These are phyloP conservation scores for Unio pictorum DNA, from an alignment of 2,888 invertebrate genomes.

Conservation along the genomic window DNA sequence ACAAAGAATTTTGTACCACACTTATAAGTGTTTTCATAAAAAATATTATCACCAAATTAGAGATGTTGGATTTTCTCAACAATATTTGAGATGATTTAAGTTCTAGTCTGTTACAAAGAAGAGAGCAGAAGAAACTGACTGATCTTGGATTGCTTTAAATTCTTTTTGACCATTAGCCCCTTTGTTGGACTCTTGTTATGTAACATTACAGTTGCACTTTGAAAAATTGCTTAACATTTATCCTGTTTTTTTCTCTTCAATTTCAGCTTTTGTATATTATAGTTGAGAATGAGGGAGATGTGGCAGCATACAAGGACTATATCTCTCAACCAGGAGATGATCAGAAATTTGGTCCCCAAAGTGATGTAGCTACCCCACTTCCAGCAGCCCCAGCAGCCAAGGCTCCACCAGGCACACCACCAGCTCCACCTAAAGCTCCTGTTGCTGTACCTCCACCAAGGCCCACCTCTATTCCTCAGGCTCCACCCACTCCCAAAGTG, in stretches of 20 bases:
- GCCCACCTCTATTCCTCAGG: constrained; percentile 16
- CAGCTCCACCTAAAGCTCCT: constrained; percentile 46
- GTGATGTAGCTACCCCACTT: constrained; percentile 48
- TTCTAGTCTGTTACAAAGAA: too few species aligned
- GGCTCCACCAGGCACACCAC: constrained; percentile 69
- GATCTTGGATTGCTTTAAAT: too few species aligned
- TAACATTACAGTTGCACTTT: too few species aligned
- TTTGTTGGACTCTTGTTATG: too few species aligned
- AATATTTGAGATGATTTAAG: too few species aligned
- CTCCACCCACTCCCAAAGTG: constrained; percentile 16
- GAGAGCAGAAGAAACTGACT: too few species aligned
- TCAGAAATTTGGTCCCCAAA: constrained; percentile 53
- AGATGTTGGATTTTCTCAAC: too few species aligned
- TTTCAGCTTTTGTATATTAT: constrained; percentile 91
- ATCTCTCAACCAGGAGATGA: constrained; percentile 62
- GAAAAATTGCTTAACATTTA: background rate
- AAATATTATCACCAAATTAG: too few species aligned
- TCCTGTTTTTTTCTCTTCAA: background rate
- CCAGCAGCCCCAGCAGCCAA: constrained; percentile 67
- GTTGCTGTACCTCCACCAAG: constrained; percentile 32
- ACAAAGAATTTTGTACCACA: too few species aligned
- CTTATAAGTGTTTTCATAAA: too few species aligned
- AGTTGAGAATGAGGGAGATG: constrained; percentile 85
- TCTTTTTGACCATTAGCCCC: too few species aligned
- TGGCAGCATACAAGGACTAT: constrained; percentile 93